Conservation (phyloP, 2,888 invertebrate genomes). For the Himalopsyche tibetana region DNA sequence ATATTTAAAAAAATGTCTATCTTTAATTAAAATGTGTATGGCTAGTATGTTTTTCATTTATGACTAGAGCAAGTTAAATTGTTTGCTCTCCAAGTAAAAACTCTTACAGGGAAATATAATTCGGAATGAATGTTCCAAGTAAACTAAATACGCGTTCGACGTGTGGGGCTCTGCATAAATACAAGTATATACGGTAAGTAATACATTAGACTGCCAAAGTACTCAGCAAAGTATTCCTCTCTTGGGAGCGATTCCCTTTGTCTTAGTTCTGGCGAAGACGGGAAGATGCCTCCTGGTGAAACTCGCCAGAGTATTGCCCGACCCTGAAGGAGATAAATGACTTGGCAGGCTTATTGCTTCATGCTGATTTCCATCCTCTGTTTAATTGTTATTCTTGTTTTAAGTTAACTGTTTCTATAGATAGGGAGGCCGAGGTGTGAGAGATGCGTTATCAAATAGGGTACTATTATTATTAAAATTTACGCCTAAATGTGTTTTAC, state of each 20-base stretch:
- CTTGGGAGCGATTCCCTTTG: conserved; percentile 65
- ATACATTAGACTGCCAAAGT: conserved; percentile 66
- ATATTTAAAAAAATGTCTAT: too few species aligned
- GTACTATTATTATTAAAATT: conserved; percentile 3
- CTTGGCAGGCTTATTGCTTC: conserved; percentile 64
- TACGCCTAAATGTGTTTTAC: background rate
- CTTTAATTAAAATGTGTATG: too few species aligned
- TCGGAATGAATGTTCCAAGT: background rate
- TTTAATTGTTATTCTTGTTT: conserved; percentile 66
- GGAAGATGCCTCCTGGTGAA: conserved; percentile 7
- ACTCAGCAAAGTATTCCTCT: conserved; percentile 65
- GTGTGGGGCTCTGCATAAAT: conserved; percentile 33
- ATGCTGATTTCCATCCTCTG: conserved; percentile 65
- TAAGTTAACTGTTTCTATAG: conserved; percentile 58
- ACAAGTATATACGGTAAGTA: conserved; percentile 56
- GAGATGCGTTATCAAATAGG: conserved; percentile 34
- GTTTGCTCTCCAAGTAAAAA: background rate
- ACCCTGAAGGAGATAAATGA: conserved; percentile 65
- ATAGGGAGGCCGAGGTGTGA: conserved; percentile 35
- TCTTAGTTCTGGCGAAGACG: conserved; percentile 53
- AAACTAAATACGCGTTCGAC: conserved; percentile 1
- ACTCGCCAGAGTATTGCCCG: conserved; percentile 36
- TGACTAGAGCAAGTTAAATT: background rate
- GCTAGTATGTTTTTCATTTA: too few species aligned
- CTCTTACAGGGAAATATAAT: background rate